A percentile compares a stretch with the other conserved stretches of the same genome.
Evolutionary conservation across 2,888 invertebrate species (phyloP).

Genomic region (Athrips mouffetella): DNA sequence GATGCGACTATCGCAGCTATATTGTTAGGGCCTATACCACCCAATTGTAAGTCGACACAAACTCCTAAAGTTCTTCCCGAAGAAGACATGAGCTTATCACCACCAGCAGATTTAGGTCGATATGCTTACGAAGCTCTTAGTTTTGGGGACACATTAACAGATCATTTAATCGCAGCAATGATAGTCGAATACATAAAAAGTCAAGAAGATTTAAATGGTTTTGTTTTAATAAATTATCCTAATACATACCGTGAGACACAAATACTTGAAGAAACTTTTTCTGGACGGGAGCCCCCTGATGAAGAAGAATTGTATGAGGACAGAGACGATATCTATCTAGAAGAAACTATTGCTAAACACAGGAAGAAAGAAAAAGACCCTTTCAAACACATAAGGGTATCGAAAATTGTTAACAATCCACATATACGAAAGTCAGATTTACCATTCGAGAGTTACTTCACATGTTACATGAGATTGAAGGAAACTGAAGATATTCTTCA

Average conservation of each 20-base stretch:
- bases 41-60: conserved; percentile 76
- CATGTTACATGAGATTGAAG: conserved; percentile 74
- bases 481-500: conserved; percentile 61
- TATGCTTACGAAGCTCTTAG: conserved; percentile 74
- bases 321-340: conserved; percentile 61
- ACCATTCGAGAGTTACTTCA: conserved; percentile 76
- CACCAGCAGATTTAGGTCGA: conserved; percentile 74
- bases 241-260: conserved; percentile 76
- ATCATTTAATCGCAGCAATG: conserved; percentile 76
- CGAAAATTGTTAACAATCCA: conserved; percentile 75
- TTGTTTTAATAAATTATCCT: conserved; percentile 82
- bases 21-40: conserved; percentile 42
- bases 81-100: conserved; percentile 73
- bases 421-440: conserved; percentile 48
- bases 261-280: conserved; percentile 78
- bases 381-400: conserved; percentile 55
- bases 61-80: conserved; percentile 79
- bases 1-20: conserved; percentile 37
- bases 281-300: conserved; percentile 69
- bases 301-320: conserved; percentile 46
- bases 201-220: conserved; percentile 70
- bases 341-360: conserved; percentile 58
- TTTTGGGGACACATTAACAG: conserved; percentile 73
- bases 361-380: conserved; percentile 56
- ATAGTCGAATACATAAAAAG: conserved; percentile 79